Percentiles rank a stretch among this genome's conserved stretches.
phyloP scores from a whole-genome alignment of 2,888 invertebrate genomes.

The Callyntrura sp. region DNA sequence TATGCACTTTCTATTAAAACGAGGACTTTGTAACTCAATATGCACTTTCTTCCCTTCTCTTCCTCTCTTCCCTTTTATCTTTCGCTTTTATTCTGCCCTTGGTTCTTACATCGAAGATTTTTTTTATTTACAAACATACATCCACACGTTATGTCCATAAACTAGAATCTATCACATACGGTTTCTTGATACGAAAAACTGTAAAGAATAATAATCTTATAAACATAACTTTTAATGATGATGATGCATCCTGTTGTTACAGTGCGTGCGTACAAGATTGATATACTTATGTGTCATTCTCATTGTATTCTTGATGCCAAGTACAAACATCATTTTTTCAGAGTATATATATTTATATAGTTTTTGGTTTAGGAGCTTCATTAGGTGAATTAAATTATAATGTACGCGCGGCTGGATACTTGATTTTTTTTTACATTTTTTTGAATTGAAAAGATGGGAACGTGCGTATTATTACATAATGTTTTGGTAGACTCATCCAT shows the following conservation, averaged over 20 bases:
- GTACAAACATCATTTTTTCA: neutral
- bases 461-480: neutral
- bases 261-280: neutral
- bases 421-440: conserved; percentile 6
- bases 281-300: conserved; percentile 11
- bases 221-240: conserved; percentile 24
- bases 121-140: conserved; percentile 51
- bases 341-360: neutral
- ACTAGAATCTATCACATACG: conserved; percentile 84
- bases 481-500: conserved; percentile 12
- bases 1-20: no score
- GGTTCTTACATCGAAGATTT: neutral
- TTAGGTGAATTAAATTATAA: conserved; percentile 21
- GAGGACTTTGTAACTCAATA: no score
- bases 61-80: neutral
- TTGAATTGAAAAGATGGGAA: conserved; percentile 17
- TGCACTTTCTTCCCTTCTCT: no score
- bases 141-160: conserved; percentile 69
- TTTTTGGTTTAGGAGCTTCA: conserved; percentile 53
- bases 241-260: conserved; percentile 11
- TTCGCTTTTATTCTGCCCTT: neutral
- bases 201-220: conserved; percentile 44
- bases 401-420: conserved; percentile 2
- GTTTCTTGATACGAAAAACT: conserved; percentile 82
- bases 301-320: conserved; percentile 13